Evolutionary conservation across 2,797 vertebrate genomes (phyloP), one percentile per base, ranked within the genome.

Genomic region (Artibeus lituratus): DNA sequence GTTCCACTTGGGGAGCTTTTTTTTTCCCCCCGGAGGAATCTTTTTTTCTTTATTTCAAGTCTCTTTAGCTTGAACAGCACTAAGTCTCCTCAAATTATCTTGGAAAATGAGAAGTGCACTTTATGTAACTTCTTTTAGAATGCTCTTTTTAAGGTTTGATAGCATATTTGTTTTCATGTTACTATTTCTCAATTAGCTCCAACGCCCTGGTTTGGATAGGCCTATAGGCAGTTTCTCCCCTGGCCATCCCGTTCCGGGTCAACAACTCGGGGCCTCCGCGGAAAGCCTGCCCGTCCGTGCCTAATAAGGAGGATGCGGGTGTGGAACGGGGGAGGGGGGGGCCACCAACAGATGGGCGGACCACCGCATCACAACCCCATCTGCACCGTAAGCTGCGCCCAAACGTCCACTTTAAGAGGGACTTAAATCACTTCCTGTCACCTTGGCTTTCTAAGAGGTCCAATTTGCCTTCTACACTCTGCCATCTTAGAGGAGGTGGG

Each of bases 361-460:
- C 26, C 29, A 24, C 24, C 39, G 73, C 86, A 32, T 78, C 87
- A 57, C 69, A 19, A 11, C 69, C 92, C 87, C 39, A 55, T 80
- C 88, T 24, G 74, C 83, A 95, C 95, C 80, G 77, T 32, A 47
- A 37, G 42, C n/a, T 22, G 0, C 1, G 85, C 80, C 53, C 72
- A 1, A 12, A 51, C 5, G 70, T 95, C 80, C 7, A 0, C 37
- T 39, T 55, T 37, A 80, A 73, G 74, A 96, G 67, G 74, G 62
- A 94, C 97, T 98, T 96, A 97, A 96, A 98, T 96, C 97, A 91
- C 57, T 49, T 86, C 96, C 77, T 67, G 96, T 74, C 90, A 86
- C 87, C 97, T 97, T 86, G 94, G 77, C 84, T 92, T 97, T 97
- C 76, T 72, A 90, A 91, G 69, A 91, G 85, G 89, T 97, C 95